Percentiles rank a stretch among this genome's conserved stretches.
phyloP scores from a whole-genome alignment of 2,797 vertebrate genomes.

The Amphiprion clarkii region DNA sequence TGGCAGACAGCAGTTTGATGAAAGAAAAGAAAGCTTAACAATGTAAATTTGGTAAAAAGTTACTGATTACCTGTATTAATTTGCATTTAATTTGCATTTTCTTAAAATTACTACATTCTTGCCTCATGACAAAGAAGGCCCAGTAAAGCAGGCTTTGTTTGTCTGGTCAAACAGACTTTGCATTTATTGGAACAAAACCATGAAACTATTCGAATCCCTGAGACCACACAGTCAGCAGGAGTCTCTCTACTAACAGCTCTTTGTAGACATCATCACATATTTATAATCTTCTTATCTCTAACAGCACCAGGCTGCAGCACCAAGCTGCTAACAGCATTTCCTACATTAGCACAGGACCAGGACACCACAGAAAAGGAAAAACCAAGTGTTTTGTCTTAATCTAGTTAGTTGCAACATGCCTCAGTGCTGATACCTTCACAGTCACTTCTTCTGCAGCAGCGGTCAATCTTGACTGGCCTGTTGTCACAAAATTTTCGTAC shows the following conservation, averaged over 20 bases:
- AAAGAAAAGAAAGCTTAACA: neutral
- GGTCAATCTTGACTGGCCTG: too few relatives aligned
- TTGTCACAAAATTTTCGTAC: too few relatives aligned
- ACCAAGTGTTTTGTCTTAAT: too few relatives aligned
- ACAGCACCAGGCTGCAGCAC: constrained; percentile 25
- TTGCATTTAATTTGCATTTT: constrained; percentile 1
- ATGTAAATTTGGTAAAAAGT: constrained; percentile 1
- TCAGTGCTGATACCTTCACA: too few relatives aligned
- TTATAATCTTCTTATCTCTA: constrained; percentile 40
- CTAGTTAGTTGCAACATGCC: too few relatives aligned
- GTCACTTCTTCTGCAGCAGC: too few relatives aligned
- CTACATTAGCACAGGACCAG: constrained; percentile 20
- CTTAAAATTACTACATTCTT: neutral
- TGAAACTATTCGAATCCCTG: constrained; percentile 7
- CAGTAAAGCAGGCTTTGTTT: constrained; percentile 23
- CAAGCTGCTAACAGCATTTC: constrained; percentile 10
- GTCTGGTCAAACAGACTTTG: constrained; percentile 20
- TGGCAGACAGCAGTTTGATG: neutral
- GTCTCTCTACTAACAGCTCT: constrained; percentile 12
- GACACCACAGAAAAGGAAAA: neutral
- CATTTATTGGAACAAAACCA: constrained; percentile 30
- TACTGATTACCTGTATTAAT: neutral
- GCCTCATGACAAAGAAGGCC: constrained; percentile 1
- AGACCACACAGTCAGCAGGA: constrained; percentile 9
- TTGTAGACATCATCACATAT: constrained; percentile 19